phyloP scores from a whole-genome alignment of 2,888 invertebrate species.

The Sepiola atlantica region DNA sequence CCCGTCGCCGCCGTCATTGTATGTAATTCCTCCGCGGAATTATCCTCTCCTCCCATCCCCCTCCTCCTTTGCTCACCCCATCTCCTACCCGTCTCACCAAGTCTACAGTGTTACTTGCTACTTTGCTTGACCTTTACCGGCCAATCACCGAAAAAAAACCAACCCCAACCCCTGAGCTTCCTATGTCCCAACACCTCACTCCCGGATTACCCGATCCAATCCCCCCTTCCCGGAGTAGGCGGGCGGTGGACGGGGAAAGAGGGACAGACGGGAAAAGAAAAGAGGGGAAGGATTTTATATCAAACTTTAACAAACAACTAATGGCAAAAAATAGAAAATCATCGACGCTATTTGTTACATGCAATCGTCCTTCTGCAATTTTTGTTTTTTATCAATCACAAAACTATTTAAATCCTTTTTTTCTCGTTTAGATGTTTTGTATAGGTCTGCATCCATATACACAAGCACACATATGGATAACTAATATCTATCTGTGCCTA shows the following conservation, averaged over 20 bases:
- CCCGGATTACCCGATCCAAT: not conserved
- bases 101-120: not conserved
- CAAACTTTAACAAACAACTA: not conserved
- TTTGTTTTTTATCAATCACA: not conserved
- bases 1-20: not conserved
- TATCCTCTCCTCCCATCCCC: no score
- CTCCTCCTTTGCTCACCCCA: not conserved
- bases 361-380: not conserved
- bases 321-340: not conserved
- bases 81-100: not conserved
- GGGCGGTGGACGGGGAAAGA: no score
- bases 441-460: not conserved
- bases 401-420: not conserved
- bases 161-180: not conserved
- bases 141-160: not conserved
- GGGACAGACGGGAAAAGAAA: not conserved
- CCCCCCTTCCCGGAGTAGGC: no score
- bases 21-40: not conserved
- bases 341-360: constrained; percentile 7
- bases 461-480: not conserved
- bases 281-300: not conserved
- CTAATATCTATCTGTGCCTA: not conserved
- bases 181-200: no score
- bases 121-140: constrained; percentile 32
- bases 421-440: not conserved